phyloP scores from a whole-genome alignment of 2,888 invertebrate genomes.

The Acholoe squamosa region DNA sequence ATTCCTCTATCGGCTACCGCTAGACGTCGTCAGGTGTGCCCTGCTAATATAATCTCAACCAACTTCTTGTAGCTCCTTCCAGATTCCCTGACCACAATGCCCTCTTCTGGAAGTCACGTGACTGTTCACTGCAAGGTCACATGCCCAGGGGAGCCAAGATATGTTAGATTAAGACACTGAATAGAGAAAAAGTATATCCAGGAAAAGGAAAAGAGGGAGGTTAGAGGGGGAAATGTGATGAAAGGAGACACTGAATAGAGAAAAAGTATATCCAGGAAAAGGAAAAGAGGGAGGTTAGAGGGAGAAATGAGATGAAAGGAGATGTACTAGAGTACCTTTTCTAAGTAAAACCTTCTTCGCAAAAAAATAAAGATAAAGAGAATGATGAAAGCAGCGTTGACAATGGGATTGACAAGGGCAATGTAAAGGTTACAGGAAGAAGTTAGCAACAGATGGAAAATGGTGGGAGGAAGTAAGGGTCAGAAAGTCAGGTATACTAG shows the following conservation, averaged over 20 bases:
- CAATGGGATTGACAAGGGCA: neutral
- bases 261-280: neutral
- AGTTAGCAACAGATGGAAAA: neutral
- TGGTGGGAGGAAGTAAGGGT: neutral
- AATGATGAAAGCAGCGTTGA: no score
- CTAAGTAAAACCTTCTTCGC: no score
- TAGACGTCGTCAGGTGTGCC: neutral
- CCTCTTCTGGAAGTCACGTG: neutral
- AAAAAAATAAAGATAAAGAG: no score
- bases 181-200: neutral
- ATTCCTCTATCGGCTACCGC: neutral
- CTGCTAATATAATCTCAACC: slow-evolving; percentile 22
- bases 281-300: neutral
- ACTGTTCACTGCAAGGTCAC: neutral
- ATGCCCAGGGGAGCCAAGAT: neutral
- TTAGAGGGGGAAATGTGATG: neutral
- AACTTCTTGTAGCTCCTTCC: neutral
- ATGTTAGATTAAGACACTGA: neutral
- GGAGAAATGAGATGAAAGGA: neutral
- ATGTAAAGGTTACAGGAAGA: neutral
- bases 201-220: neutral
- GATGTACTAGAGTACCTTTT: no score
- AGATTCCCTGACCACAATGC: neutral
- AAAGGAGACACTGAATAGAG: neutral
- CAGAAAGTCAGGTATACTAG: neutral